Evolutionary conservation across 1,140 invertebrate genomes (phyloP).

Genomic region (Nephila pilipes): DNA sequence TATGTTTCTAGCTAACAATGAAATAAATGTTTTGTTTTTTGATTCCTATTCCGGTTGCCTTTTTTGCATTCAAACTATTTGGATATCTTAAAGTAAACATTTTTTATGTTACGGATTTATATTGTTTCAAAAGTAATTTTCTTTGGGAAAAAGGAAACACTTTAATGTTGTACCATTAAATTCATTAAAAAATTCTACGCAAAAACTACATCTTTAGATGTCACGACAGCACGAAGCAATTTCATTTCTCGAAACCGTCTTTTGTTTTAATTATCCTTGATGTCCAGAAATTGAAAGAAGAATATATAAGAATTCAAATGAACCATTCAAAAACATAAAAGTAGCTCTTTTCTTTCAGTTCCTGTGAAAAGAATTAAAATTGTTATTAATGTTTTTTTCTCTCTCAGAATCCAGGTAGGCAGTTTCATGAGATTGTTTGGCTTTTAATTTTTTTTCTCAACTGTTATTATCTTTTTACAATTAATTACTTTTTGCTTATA

Average conservation of each 20-base stretch:
- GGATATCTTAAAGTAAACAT: too few relatives aligned
- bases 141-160: too few relatives aligned
- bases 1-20: too few relatives aligned
- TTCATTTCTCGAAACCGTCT: background rate
- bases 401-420: background rate
- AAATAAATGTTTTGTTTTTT: too few relatives aligned
- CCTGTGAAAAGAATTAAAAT: background rate
- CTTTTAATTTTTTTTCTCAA: background rate
- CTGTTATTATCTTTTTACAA: background rate
- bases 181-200: too few relatives aligned
- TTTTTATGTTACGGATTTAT: too few relatives aligned
- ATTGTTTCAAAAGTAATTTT: too few relatives aligned
- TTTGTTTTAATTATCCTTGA: background rate
- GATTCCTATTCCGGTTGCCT: too few relatives aligned
- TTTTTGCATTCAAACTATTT: too few relatives aligned
- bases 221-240: background rate
- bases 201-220: background rate
- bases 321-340: background rate
- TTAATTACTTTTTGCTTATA: conserved; percentile 6
- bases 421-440: background rate
- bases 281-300: background rate
- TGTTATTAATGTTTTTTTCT: background rate
- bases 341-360: background rate
- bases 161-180: too few relatives aligned
- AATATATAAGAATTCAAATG: background rate